phyloP scores from a whole-genome alignment of 2,888 invertebrate genomes.

The Cheilosia soror region DNA sequence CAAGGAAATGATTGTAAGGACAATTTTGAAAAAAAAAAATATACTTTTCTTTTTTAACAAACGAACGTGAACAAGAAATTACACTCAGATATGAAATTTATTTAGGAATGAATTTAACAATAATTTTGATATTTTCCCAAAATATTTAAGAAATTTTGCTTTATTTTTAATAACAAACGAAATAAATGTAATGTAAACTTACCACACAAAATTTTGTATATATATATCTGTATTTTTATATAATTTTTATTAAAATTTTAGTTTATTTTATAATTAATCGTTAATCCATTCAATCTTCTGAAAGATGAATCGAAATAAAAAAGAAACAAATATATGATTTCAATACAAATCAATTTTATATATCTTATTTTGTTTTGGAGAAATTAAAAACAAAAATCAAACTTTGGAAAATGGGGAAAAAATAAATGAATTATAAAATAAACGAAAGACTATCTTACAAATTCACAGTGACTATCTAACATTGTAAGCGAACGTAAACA shows the following conservation, averaged over 20 bases:
- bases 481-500: conserved; percentile 18
- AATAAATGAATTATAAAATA: conserved; percentile 55
- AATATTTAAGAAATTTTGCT: conserved; percentile 66
- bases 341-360: conserved; percentile 63
- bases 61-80: conserved; percentile 69
- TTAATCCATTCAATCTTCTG: conserved; percentile 84
- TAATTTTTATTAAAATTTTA: conserved; percentile 67
- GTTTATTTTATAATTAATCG: conserved; percentile 78
- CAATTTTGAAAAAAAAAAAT: conserved; percentile 49
- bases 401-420: conserved; percentile 74
- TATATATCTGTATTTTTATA: conserved; percentile 75
- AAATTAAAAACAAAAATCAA: conserved; percentile 75
- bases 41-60: conserved; percentile 27
- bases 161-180: conserved; percentile 59
- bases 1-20: conserved; percentile 49
- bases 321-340: conserved; percentile 78
- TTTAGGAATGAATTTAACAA: conserved; percentile 57
- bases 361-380: conserved; percentile 60
- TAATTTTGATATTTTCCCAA: conserved; percentile 57
- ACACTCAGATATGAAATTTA: conserved; percentile 66
- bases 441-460: conserved; percentile 20
- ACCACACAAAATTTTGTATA: conserved; percentile 83
- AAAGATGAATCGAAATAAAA: conserved; percentile 83
- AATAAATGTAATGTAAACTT: conserved; percentile 81
- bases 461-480: conserved; percentile 21